phyloP scores from a whole-genome alignment of 2,888 invertebrate genomes.

The Disparrhopalites patrizii region DNA sequence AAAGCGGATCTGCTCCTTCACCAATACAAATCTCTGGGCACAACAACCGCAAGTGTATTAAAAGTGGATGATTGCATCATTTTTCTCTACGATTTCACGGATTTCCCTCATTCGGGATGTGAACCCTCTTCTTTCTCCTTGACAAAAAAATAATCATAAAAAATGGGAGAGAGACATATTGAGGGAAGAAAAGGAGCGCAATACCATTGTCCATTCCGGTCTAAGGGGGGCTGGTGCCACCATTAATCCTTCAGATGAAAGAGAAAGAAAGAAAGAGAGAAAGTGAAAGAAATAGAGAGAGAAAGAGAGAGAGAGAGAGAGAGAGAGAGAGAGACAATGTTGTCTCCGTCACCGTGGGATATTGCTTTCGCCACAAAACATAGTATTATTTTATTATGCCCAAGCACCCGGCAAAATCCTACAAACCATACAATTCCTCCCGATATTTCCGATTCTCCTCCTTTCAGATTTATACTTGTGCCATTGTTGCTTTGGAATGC shows the following conservation, averaged over 20 bases:
- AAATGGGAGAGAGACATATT: slow-evolving; percentile 24
- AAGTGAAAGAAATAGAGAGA: too few relatives aligned
- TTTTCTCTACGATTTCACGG: background rate
- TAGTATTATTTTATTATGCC: slow-evolving; percentile 14
- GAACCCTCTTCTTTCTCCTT: background rate
- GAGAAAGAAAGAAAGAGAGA: too few relatives aligned
- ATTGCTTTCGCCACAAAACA: slow-evolving; percentile 38
- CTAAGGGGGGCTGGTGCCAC: slow-evolving; percentile 45
- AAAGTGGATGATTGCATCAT: slow-evolving; percentile 7
- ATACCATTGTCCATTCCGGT: slow-evolving; percentile 42
- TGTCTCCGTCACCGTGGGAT: slow-evolving; percentile 45
- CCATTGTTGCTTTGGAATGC: slow-evolving; percentile 1
- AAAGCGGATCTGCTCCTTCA: background rate
- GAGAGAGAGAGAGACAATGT: too few relatives aligned
- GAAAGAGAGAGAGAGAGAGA: too few relatives aligned
- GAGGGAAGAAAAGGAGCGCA: slow-evolving; percentile 9
- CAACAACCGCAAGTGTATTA: background rate
- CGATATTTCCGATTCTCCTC: slow-evolving; percentile 1
- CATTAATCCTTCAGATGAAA: slow-evolving; percentile 44
- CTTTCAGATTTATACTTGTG: background rate
- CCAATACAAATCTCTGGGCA: background rate
- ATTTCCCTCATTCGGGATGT: background rate
- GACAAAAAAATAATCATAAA: slow-evolving; percentile 2
- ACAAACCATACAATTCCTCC: slow-evolving; percentile 22
- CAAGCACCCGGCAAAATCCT: too few relatives aligned